phyloP scores from a whole-genome alignment of 2,888 invertebrate species.

The Stenodema calcarata region DNA sequence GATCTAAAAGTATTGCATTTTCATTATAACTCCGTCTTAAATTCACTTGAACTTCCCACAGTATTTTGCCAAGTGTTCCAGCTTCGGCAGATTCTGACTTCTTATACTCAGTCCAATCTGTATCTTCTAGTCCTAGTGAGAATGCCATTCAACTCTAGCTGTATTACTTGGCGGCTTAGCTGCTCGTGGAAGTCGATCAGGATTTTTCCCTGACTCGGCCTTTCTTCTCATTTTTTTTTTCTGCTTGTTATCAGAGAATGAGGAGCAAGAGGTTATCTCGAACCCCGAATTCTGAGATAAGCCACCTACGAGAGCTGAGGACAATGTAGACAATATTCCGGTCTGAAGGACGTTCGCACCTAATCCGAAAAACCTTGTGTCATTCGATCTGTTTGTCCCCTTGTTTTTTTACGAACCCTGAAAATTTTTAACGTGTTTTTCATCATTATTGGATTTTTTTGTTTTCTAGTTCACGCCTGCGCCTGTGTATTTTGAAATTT shows the following conservation, averaged over 20 bases:
- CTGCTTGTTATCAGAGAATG: not conserved
- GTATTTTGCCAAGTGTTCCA: too few relatives aligned
- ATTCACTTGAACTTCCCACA: too few relatives aligned
- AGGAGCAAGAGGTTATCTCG: slow-evolving; percentile 4
- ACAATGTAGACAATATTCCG: not conserved
- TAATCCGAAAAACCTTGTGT: not conserved
- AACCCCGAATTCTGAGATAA: slow-evolving; percentile 11
- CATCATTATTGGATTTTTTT: too few relatives aligned
- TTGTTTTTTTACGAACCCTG: not conserved
- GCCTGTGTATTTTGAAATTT: too few relatives aligned
- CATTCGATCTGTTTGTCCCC: not conserved
- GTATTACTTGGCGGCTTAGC: not conserved
- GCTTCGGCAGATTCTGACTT: too few relatives aligned
- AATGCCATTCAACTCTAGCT: too few relatives aligned
- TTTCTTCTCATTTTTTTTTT: not conserved
- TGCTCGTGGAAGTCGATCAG: not conserved
- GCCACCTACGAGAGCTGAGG: not conserved
- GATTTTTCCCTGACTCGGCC: not conserved
- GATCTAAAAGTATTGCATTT: too few relatives aligned
- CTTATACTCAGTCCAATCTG: too few relatives aligned
- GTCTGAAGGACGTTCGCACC: not conserved
- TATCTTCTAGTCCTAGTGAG: too few relatives aligned
- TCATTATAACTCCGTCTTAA: too few relatives aligned
- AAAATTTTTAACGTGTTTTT: too few relatives aligned
- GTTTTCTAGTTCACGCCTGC: too few relatives aligned